A percentile compares a stretch with the other conserved stretches of the same genome.
Conservation (phyloP, 2,888 invertebrate genomes). For the Drosophila prostipennis region DNA sequence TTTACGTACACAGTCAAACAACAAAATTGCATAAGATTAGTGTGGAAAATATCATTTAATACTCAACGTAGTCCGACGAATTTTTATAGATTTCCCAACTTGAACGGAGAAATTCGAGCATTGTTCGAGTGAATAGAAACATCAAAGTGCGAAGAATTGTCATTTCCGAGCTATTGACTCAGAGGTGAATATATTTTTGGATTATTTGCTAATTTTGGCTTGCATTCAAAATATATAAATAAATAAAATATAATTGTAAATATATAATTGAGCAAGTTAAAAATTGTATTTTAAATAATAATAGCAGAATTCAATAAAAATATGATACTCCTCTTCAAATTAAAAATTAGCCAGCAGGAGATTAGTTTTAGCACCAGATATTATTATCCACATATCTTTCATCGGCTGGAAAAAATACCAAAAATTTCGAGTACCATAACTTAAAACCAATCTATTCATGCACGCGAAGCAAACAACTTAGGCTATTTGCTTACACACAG, state of each 20-base stretch:
- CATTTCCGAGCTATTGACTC: conserved; percentile 33
- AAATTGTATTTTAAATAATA: background rate
- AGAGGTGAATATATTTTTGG: conserved; percentile 58
- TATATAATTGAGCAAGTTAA: no score
- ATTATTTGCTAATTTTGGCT: no score
- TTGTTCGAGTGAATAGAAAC: conserved; percentile 2
- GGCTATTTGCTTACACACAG: conserved; percentile 33
- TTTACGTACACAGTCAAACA: conserved; percentile 20
- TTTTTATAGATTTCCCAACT: conserved; percentile 16
- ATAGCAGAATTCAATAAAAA: background rate
- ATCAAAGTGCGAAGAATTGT: conserved; percentile 23
- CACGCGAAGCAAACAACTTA: conserved; percentile 1
- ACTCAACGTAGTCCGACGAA: conserved; percentile 13
- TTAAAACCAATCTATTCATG: background rate
- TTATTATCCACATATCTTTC: background rate
- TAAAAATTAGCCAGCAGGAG: background rate
- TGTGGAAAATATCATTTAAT: conserved; percentile 40
- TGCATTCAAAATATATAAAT: no score
- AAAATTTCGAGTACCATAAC: conserved; percentile 3
- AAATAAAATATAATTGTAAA: no score
- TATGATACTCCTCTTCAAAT: background rate
- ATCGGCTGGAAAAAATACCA: conserved; percentile 5
- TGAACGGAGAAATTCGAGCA: background rate
- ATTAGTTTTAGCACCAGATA: conserved; percentile 1
- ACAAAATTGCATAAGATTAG: conserved; percentile 61